Percentiles rank a stretch among this genome's conserved stretches.
Evolutionary conservation across 1,140 invertebrate species (phyloP).

Genomic region (Pararge aegeria): DNA sequence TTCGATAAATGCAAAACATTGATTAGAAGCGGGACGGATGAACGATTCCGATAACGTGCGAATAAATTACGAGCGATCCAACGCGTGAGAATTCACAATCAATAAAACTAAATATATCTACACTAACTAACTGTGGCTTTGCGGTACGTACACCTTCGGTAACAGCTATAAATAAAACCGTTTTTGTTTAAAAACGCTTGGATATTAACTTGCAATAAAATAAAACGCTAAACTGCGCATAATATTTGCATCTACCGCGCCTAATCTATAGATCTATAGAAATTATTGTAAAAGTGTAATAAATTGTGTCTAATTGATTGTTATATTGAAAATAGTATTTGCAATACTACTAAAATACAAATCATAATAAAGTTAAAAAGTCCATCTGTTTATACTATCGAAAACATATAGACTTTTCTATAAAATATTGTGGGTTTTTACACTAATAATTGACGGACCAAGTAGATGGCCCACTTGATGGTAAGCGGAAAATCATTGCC

Average conservation of each 20-base stretch:
- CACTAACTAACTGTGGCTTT: not conserved
- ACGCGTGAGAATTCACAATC: slow-evolving; percentile 9
- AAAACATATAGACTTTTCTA: no score
- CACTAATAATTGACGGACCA: no score
- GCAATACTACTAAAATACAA: no score
- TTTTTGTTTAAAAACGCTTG: slow-evolving; percentile 2
- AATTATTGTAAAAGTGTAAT: not conserved
- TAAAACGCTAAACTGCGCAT: not conserved
- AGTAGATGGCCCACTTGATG: no score
- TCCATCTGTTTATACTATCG: no score
- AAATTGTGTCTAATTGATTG: no score
- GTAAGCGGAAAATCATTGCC: no score
- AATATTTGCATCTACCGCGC: not conserved
- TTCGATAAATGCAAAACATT: slow-evolving; percentile 3
- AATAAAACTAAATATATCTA: not conserved
- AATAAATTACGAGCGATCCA: not conserved
- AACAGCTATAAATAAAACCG: not conserved
- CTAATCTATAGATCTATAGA: not conserved
- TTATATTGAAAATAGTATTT: no score
- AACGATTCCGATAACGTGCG: slow-evolving; percentile 9
- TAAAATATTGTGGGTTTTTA: no score
- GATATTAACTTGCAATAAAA: not conserved
- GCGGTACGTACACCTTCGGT: not conserved
- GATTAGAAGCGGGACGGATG: slow-evolving; percentile 1
- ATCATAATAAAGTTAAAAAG: no score